Base-by-base conservation (phyloP, 2,113 vertebrate species). In the Plecturocebus donacophilus region DNA sequence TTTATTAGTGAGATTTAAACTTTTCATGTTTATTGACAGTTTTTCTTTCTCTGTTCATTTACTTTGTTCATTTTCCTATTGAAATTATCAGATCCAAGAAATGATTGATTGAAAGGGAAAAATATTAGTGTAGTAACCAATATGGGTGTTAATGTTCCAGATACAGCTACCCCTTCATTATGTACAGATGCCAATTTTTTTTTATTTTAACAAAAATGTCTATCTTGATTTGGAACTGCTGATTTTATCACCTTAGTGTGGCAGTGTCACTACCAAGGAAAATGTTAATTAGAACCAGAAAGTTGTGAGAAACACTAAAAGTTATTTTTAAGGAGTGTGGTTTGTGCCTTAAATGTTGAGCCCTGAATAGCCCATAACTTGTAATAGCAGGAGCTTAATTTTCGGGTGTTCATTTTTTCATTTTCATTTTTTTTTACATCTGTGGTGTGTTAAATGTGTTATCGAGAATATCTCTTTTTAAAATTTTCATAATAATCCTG, bases 11-110 rank as follows among this genome's bases (percentile, higher is more conserved):
- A 87, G 8, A 52, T 83, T 40, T 91, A 92, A n/a, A 2, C 3
- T 96, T 96, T 94, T 56, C 35, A 52, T 79, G 58, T 92, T 81
- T 86, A 91, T 77, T 66, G 49, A 80, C 2, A 83, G 6, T 13
- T 96, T 96, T 96, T 70, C 61, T 90, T 91, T 83, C 47, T 87
- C 21, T 87, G 25, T 75, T 80, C 10, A 80, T 82, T n/a, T 91
- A 19, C 19, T 85, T 76, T 90, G 64, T 84, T 81, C 11, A 85
- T 93, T 93, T 95, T 93, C 75, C 58, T 56, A 27, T 35, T 42
- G 19, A 91, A 35, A 42, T 76, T 71, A 21, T 86, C 54, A 94
- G 61, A 80, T 13, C 14, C 38, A 70, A 90, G 27, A 87, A 80
- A 64, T 87, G 87, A 88, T 66, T 91, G 47, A 85, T 35, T 54